phyloP scores from a whole-genome alignment of 2,797 vertebrate species.

The Sebastes paucispinis region DNA sequence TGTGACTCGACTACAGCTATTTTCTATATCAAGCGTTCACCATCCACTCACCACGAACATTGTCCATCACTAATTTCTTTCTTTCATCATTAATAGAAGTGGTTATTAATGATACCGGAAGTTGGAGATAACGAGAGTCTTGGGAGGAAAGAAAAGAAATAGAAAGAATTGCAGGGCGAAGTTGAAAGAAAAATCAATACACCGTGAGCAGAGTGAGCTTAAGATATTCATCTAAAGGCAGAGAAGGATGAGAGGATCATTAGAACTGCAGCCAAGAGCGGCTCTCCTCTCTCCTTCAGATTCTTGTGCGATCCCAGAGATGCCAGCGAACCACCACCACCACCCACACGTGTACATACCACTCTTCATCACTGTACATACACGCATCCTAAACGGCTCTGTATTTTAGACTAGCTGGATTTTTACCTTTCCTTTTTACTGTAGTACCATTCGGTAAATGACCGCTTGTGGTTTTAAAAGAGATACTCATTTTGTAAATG shows the following conservation, averaged over 20 bases:
- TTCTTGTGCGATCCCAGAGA: slow-evolving; percentile 18
- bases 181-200: not conserved
- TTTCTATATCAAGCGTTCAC: slow-evolving; percentile 40
- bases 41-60: not conserved
- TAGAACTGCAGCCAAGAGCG: slow-evolving; percentile 14
- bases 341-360: slow-evolving; percentile 64
- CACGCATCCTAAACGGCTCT: slow-evolving; percentile 15
- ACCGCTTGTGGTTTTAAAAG: slow-evolving; percentile 18
- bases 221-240: slow-evolving; percentile 4
- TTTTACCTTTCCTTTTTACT: slow-evolving; percentile 36
- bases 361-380: slow-evolving; percentile 59
- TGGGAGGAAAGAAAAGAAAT: not conserved
- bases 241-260: slow-evolving; percentile 1
- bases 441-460: slow-evolving; percentile 17
- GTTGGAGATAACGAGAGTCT: not conserved
- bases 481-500: not conserved
- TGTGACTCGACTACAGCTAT: slow-evolving; percentile 36
- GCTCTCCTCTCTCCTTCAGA: slow-evolving; percentile 28
- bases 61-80: not conserved
- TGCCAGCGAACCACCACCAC: slow-evolving; percentile 37
- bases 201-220: not conserved
- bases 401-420: slow-evolving; percentile 27
- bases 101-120: not conserved
- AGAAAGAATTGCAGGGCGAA: not conserved
- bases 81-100: not conserved